Conservation (phyloP, 2,797 vertebrate genomes). For the Pseudochirops corinnae region DNA sequence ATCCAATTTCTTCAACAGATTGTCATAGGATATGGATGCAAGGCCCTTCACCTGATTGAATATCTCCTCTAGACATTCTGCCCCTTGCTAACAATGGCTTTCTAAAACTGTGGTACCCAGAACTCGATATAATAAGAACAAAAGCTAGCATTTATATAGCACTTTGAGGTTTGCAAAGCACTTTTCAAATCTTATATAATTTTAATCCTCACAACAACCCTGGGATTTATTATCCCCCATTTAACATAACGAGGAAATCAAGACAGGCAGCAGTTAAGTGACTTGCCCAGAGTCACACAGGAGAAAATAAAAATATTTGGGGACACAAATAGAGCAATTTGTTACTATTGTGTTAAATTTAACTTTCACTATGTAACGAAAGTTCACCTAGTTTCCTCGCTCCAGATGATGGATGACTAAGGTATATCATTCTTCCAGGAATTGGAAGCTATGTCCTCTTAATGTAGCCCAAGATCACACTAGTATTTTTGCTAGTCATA, state of each 20-base stretch:
- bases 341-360: conserved; percentile 14
- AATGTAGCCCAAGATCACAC: not conserved
- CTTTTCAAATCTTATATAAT: too few species aligned
- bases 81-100: too few species aligned
- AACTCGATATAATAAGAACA: too few species aligned
- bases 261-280: not conserved
- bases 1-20: too few species aligned
- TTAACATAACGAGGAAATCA: not conserved
- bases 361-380: not conserved
- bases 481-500: not conserved
- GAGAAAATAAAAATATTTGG: conserved; percentile 29
- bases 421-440: not conserved
- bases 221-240: not conserved
- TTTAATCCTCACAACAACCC: too few species aligned
- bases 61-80: too few species aligned
- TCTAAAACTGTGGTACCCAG: too few species aligned
- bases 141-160: too few species aligned
- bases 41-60: too few species aligned
- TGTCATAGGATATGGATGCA: too few species aligned
- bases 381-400: not conserved
- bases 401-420: not conserved
- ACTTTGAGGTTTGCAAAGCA: too few species aligned
- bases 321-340: conserved; percentile 44
- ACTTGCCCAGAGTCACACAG: not conserved
- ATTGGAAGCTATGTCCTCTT: not conserved